phyloP scores from a whole-genome alignment of 2,888 invertebrate species.

The Mythimna ferrago region DNA sequence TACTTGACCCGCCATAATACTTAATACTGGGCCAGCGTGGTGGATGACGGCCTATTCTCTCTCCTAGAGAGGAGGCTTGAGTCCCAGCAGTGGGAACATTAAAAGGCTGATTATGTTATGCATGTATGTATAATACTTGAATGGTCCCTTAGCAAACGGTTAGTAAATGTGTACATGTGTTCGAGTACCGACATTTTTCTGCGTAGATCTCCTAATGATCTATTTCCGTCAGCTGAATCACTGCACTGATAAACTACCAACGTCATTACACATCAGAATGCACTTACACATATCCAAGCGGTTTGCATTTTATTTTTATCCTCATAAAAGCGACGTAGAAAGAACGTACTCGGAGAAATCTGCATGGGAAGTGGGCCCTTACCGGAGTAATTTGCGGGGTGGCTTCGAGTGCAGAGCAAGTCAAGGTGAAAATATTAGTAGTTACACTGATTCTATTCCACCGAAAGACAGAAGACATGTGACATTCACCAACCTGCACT shows the following conservation, averaged over 20 bases:
- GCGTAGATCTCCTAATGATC: slow-evolving; percentile 43
- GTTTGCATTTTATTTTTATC: slow-evolving; percentile 39
- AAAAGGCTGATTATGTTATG: too few species aligned
- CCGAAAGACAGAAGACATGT: too few species aligned
- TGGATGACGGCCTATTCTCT: too few species aligned
- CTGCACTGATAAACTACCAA: slow-evolving; percentile 42
- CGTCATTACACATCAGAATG: slow-evolving; percentile 50
- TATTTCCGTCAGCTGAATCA: slow-evolving; percentile 55
- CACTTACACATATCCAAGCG: slow-evolving; percentile 19
- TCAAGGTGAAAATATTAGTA: neutral
- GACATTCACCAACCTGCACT: too few species aligned
- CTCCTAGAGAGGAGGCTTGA: too few species aligned
- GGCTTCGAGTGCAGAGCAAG: too few species aligned
- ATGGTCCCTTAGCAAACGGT: too few species aligned
- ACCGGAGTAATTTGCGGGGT: neutral
- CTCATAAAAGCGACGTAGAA: neutral
- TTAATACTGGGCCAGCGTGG: too few species aligned
- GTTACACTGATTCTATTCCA: neutral
- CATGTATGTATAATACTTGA: too few species aligned
- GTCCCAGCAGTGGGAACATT: too few species aligned
- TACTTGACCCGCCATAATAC: too few species aligned
- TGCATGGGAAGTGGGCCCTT: neutral
- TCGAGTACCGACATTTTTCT: slow-evolving; percentile 23
- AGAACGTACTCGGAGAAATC: neutral
- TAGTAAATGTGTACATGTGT: neutral